phyloP scores from a whole-genome alignment of 2,797 vertebrate genomes.

The Tangara arthus region DNA sequence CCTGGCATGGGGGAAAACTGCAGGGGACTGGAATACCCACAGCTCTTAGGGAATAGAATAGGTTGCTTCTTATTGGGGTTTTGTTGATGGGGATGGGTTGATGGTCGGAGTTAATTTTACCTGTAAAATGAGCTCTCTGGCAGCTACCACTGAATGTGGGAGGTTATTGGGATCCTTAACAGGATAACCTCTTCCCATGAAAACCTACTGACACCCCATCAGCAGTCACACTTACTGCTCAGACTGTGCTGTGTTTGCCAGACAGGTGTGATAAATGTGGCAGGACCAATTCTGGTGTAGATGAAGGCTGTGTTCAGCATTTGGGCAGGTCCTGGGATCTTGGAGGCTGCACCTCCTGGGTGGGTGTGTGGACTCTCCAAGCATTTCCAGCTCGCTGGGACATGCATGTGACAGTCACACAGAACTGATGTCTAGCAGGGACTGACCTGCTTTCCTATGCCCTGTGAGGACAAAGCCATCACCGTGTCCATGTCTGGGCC shows the following conservation, averaged over 20 bases:
- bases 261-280: background rate
- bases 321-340: background rate
- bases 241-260: background rate
- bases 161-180: background rate
- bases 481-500: background rate
- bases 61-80: background rate
- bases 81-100: background rate
- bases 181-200: background rate
- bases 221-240: background rate
- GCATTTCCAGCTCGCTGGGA: background rate
- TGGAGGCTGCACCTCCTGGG: accelerated
- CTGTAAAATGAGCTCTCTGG: background rate
- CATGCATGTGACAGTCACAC: background rate
- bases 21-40: background rate
- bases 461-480: background rate
- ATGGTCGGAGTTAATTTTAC: background rate
- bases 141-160: background rate
- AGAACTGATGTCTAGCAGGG: background rate
- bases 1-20: background rate
- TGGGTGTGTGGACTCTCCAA: accelerated
- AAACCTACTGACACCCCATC: background rate
- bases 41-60: background rate
- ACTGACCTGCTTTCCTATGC: background rate
- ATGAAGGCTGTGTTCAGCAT: background rate
- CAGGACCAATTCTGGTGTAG: background rate